A percentile compares a stretch with the other conserved stretches of the same genome.
Evolutionary conservation across 1,140 invertebrate genomes (phyloP).

Genomic region (Drosophila sucinea): DNA sequence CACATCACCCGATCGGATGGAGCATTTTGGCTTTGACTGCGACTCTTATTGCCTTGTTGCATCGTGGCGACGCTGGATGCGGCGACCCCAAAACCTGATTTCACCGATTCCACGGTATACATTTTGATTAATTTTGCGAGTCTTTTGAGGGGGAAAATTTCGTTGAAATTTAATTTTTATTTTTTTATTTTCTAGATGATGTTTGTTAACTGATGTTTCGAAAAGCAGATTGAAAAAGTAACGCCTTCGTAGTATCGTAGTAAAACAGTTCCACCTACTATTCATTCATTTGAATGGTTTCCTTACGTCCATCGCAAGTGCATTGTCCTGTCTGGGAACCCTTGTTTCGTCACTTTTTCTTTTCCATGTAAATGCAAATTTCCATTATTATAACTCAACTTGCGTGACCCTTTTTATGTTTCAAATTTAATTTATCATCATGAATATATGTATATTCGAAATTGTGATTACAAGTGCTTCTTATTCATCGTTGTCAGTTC

Average conservation of each 20-base stretch:
- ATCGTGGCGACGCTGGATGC: neutral
- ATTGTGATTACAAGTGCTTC: neutral
- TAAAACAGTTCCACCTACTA: too few relatives aligned
- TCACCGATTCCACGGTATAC: neutral
- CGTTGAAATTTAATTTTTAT: neutral
- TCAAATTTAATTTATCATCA: neutral
- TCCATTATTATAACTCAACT: too few relatives aligned
- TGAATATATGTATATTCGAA: neutral
- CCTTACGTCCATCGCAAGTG: too few relatives aligned
- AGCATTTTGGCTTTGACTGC: slow-evolving; percentile 22
- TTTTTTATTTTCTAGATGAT: neutral
- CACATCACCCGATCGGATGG: slow-evolving; percentile 16
- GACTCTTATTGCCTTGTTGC: neutral
- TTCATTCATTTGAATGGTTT: too few relatives aligned
- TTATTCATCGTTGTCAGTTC: neutral
- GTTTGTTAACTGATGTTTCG: too few relatives aligned
- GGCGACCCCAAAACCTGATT: neutral
- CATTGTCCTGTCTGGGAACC: too few relatives aligned
- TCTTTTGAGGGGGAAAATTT: neutral
- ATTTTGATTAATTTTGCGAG: neutral
- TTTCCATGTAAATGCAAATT: too few relatives aligned
- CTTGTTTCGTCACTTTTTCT: too few relatives aligned
- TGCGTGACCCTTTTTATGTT: too few relatives aligned
- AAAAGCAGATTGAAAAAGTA: neutral
- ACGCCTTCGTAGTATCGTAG: too few relatives aligned